These are phyloP conservation scores for Thaleichthys pacificus DNA, from an alignment of 2,797 vertebrate species.

Conservation along the genomic window DNA sequence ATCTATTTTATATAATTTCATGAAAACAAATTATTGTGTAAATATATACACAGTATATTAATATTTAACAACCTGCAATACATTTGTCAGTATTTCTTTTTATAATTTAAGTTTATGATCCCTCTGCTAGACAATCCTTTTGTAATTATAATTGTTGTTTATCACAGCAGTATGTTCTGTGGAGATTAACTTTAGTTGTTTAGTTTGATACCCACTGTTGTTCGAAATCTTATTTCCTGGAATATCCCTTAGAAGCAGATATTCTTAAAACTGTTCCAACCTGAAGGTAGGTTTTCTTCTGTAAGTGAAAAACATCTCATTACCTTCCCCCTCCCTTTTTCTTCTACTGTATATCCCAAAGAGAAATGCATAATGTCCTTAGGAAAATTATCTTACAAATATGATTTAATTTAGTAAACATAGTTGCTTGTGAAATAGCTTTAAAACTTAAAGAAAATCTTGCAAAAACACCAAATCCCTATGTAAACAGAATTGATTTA, in stretches of 20 bases:
- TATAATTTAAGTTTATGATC: too few species aligned
- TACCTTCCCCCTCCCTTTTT: not conserved
- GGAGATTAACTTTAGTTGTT: not conserved
- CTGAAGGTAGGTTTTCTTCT: constrained; percentile 20
- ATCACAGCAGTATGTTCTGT: not conserved
- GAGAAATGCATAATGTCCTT: not conserved
- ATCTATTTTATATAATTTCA: too few species aligned
- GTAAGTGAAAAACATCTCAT: constrained; percentile 22
- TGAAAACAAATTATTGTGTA: too few species aligned
- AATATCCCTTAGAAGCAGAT: constrained; percentile 23
- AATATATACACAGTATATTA: too few species aligned
- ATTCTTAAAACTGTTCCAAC: constrained; percentile 14
- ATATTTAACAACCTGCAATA: too few species aligned
- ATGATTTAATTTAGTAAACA: too few species aligned
- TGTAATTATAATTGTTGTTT: not conserved
- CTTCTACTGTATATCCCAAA: not conserved
- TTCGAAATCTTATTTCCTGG: constrained; percentile 17
- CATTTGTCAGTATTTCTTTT: too few species aligned
- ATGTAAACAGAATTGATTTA: not conserved
- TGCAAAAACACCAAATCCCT: too few species aligned
- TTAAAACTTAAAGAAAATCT: too few species aligned
- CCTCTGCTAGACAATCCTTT: not conserved
- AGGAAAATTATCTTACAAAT: too few species aligned
- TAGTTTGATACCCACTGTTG: constrained; percentile 12
- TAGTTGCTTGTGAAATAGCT: too few species aligned